Percentiles rank a stretch among this genome's conserved stretches.
Evolutionary conservation across 2,113 vertebrate genomes (phyloP).

Genomic region (Psephotus haematonotus): DNA sequence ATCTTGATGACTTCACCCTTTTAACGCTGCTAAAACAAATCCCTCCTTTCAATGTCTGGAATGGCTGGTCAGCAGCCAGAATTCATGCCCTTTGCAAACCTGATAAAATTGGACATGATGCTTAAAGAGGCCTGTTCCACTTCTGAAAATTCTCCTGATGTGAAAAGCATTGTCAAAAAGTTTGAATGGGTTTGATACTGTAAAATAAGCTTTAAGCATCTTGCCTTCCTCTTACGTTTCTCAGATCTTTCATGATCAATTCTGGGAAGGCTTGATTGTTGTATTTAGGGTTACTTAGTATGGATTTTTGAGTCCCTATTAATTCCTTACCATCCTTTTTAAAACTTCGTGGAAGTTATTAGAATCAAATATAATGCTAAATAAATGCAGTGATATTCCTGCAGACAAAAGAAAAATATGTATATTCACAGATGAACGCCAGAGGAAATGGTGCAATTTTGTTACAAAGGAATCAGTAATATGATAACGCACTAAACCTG

Average conservation of each 20-base stretch:
- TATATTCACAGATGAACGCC: neutral
- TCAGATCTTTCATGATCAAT: neutral
- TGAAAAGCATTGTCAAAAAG: neutral
- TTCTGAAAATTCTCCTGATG: neutral
- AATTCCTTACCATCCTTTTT: neutral
- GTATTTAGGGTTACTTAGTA: neutral
- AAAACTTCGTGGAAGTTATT: neutral
- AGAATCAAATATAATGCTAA: neutral
- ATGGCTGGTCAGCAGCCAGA: neutral
- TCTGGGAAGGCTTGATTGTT: neutral
- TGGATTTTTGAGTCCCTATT: neutral
- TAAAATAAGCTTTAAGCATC: neutral
- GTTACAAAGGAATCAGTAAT: neutral
- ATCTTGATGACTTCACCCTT: neutral
- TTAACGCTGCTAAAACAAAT: neutral
- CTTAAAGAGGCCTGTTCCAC: neutral
- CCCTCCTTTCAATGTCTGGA: neutral
- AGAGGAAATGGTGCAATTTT: neutral
- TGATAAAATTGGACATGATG: neutral
- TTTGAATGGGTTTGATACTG: neutral
- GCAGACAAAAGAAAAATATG: neutral
- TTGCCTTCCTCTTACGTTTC: neutral
- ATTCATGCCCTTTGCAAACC: neutral
- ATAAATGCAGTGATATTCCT: neutral
- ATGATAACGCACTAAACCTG: neutral